Conservation (phyloP, 2,888 invertebrate species). For the Chrysomela aeneicollis region DNA sequence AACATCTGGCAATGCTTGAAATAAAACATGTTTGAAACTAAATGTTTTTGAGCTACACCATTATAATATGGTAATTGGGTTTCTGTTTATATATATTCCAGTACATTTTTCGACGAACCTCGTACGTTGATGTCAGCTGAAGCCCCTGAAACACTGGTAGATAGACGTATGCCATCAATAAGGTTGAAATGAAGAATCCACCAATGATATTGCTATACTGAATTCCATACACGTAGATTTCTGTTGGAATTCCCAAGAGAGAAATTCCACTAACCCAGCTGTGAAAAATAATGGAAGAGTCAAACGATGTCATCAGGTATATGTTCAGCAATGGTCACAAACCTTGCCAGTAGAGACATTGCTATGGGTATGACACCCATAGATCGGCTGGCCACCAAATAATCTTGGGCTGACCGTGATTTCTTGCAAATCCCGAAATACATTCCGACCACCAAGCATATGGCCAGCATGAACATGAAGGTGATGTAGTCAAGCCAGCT, state of each 20-base stretch:
- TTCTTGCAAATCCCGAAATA: conserved; percentile 77
- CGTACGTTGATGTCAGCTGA: conserved; percentile 78
- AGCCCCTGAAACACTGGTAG: conserved; percentile 78
- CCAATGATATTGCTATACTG: conserved; percentile 74
- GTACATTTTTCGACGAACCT: conserved; percentile 63
- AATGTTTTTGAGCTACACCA: too few species aligned
- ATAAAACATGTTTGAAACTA: too few species aligned
- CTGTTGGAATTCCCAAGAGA: conserved; percentile 75
- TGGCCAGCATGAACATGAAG: conserved; percentile 77
- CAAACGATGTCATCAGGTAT: not conserved
- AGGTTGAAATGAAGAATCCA: conserved; percentile 71
- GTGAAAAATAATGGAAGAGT: conserved; percentile 48
- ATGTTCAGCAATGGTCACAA: conserved; percentile 44
- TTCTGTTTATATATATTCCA: too few species aligned
- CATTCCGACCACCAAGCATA: conserved; percentile 80
- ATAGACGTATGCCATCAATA: conserved; percentile 72
- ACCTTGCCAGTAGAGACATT: conserved; percentile 86
- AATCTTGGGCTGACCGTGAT: conserved; percentile 71
- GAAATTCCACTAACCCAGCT: conserved; percentile 81
- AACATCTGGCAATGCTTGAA: too few species aligned
- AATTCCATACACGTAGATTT: conserved; percentile 80
- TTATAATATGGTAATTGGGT: too few species aligned
- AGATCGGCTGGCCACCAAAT: conserved; percentile 81
- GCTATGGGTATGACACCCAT: conserved; percentile 90
- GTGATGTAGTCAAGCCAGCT: conserved; percentile 80